These are phyloP conservation scores for Vesta saturnalis DNA, from an alignment of 2,888 invertebrate genomes.

Conservation along the genomic window DNA sequence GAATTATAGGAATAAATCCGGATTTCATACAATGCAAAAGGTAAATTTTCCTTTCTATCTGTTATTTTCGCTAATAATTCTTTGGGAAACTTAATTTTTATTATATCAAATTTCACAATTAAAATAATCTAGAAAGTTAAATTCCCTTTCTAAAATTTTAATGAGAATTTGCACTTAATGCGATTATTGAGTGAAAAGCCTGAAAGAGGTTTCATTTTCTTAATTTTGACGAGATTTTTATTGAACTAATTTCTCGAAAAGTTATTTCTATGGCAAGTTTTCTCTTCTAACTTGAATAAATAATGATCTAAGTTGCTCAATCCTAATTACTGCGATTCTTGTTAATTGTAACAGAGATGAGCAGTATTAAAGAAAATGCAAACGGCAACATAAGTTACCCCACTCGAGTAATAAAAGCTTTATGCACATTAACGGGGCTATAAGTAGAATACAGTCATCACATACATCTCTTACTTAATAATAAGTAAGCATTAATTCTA, in stretches of 20 bases:
- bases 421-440: too few species aligned
- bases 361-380: too few species aligned
- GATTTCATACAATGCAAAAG: slow-evolving; percentile 53
- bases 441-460: too few species aligned
- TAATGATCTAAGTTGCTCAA: slow-evolving; percentile 23
- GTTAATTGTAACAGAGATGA: slow-evolving; percentile 12
- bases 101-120: slow-evolving; percentile 38
- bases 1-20: slow-evolving; percentile 52
- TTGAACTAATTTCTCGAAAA: slow-evolving; percentile 33
- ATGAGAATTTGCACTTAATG: slow-evolving; percentile 40
- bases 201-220: slow-evolving; percentile 36
- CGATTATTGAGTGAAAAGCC: slow-evolving; percentile 39
- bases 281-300: slow-evolving; percentile 29
- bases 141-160: slow-evolving; percentile 33
- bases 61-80: slow-evolving; percentile 12
- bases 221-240: slow-evolving; percentile 37
- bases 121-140: slow-evolving; percentile 40
- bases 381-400: too few species aligned
- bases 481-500: too few species aligned
- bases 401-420: too few species aligned
- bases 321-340: slow-evolving; percentile 24
- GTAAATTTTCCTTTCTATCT: slow-evolving; percentile 34
- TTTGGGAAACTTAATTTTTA: slow-evolving; percentile 24
- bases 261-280: slow-evolving; percentile 33
- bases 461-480: too few species aligned